Evolutionary conservation across 2,888 invertebrate species (phyloP).

Genomic region (Standfussiana lucernea): DNA sequence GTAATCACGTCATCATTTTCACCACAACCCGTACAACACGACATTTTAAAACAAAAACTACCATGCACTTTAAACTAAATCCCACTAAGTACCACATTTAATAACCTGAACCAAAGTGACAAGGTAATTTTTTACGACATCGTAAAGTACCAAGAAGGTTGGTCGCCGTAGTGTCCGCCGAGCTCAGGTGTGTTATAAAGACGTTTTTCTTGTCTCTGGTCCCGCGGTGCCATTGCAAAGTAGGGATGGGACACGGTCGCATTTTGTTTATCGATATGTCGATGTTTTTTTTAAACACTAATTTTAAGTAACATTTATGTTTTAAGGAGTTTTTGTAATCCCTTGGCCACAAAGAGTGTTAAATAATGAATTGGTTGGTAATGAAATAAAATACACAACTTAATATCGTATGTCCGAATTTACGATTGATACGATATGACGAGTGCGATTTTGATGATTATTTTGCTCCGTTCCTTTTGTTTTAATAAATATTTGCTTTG

Average conservation of each 20-base stretch:
- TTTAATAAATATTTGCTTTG: not conserved
- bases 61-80: not conserved
- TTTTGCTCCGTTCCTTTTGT: not conserved
- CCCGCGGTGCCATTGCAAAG: constrained; percentile 71
- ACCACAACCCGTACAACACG: not conserved
- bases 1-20: not conserved
- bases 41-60: constrained; percentile 9
- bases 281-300: not conserved
- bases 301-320: not conserved
- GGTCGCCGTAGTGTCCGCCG: constrained; percentile 71
- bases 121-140: constrained; percentile 42
- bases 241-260: constrained; percentile 70
- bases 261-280: constrained; percentile 45
- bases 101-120: constrained; percentile 25
- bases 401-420: not conserved
- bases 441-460: not conserved
- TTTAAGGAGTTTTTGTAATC: not conserved
- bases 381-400: not conserved
- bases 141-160: constrained; percentile 77
- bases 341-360: not conserved
- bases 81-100: constrained; percentile 26
- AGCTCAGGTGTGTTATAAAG: constrained; percentile 87
- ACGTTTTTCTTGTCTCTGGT: constrained; percentile 86
- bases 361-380: not conserved
- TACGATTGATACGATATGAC: not conserved